phyloP scores from a whole-genome alignment of 2,113 vertebrate species.

The Scartelaos histophorus region DNA sequence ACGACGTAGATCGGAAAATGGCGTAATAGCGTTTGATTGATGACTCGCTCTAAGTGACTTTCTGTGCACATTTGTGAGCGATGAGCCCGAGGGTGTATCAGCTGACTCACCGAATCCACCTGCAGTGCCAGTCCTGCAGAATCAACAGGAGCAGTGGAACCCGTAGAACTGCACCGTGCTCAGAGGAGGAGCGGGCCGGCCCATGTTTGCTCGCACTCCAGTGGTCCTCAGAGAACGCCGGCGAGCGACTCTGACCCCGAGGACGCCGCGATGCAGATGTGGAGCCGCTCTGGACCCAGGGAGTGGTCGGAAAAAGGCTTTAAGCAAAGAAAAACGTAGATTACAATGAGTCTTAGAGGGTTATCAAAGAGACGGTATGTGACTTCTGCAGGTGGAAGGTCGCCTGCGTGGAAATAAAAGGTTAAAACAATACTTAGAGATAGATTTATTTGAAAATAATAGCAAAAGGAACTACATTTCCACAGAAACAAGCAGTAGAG shows the following conservation, averaged over 20 bases:
- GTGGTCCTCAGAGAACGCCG: background rate
- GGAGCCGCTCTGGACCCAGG: constrained; percentile 1
- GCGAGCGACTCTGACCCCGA: constrained; percentile 2
- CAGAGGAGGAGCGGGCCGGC: background rate
- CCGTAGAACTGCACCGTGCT: background rate
- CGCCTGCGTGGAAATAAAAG: no score
- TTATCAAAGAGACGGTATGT: no score
- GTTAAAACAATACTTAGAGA: no score
- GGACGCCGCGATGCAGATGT: background rate
- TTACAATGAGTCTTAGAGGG: background rate
- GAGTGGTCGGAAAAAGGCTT: constrained; percentile 29
- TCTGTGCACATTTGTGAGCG: background rate
- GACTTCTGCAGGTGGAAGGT: no score
- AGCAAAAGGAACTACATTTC: no score
- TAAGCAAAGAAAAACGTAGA: background rate
- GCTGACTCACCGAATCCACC: background rate
- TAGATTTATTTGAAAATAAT: no score
- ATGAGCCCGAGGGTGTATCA: constrained; percentile 40
- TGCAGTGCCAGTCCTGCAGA: background rate
- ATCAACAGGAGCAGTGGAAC: constrained; percentile 21
- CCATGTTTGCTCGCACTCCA: background rate
- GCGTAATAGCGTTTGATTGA: no score
- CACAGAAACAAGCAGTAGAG: no score
- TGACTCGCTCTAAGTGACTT: no score
- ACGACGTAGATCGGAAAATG: no score